These are phyloP conservation scores for Magallana gigas DNA, from an alignment of 1,140 invertebrate species.

Conservation along the genomic window DNA sequence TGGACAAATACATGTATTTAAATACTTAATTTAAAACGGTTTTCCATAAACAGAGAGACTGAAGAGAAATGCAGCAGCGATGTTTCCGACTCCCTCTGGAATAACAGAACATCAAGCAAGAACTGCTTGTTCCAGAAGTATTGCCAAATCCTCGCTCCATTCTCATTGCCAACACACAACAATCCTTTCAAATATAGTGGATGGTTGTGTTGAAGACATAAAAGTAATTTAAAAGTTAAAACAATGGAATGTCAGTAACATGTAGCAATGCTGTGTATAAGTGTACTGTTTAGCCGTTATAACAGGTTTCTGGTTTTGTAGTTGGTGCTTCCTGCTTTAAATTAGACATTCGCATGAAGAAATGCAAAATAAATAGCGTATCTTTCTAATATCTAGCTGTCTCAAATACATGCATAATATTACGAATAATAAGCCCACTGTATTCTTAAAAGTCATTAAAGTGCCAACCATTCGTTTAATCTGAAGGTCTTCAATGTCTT, in stretches of 20 bases:
- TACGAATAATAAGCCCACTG: too few relatives aligned
- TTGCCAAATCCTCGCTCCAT: constrained; percentile 15
- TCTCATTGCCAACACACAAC: constrained; percentile 10
- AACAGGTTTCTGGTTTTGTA: too few relatives aligned
- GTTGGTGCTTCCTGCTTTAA: too few relatives aligned
- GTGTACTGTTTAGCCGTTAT: not conserved
- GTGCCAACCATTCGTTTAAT: too few relatives aligned
- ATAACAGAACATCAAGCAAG: constrained; percentile 43
- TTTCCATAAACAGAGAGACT: not conserved
- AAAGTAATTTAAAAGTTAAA: constrained; percentile 46
- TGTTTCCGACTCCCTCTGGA: constrained; percentile 45
- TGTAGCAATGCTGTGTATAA: not conserved
- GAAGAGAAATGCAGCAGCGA: not conserved
- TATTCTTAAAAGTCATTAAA: too few relatives aligned
- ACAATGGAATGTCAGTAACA: not conserved
- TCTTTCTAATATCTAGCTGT: too few relatives aligned
- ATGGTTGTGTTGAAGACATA: constrained; percentile 58
- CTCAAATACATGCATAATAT: too few relatives aligned
- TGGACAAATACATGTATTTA: too few relatives aligned
- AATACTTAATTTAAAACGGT: too few relatives aligned
- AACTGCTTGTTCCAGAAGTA: not conserved
- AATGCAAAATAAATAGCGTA: too few relatives aligned
- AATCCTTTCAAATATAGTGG: not conserved
- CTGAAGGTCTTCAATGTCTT: too few relatives aligned
- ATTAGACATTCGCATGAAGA: too few relatives aligned